Evolutionary conservation across 2,888 invertebrate genomes (phyloP), one percentile per base, ranked within the genome.

Genomic region (Parapristionchus giblindavisi): DNA sequence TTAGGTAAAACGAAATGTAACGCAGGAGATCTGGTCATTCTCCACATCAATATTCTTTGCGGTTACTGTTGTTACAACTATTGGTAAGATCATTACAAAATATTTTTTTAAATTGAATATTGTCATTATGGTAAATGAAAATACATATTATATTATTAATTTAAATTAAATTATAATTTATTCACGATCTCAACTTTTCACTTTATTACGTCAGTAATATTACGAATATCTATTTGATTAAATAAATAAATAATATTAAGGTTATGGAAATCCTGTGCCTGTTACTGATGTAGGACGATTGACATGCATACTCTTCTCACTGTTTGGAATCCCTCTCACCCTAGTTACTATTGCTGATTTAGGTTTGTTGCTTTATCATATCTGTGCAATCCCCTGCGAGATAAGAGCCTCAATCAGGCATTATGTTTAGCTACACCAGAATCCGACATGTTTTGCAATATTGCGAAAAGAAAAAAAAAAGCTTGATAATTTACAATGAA

Each of bases 41-140:
- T 84, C 87, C 8, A 88, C 87, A 34, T 85, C 88, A 27, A 84
- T 88, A n/a, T 88, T 88, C 81, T 88, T 88, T 76, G 88, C 88
- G 21, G 87, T 87, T 27, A 88, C 88, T 6, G 88, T 88, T 6
- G 85, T 87, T 29, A 87, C 87, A 2, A 87, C 87, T 2, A 87
- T 87, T 27, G 87, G 85, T 84, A 54, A 48, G 75, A 36, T 58
- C 14, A 5, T 24, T 17, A 32, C 8, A 32, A 61, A 17, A 38
- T 6, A 24, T 24, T 29, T 43, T 1, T 29, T 2, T 34, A 29
- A 61, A 21, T 17, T 32, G 29, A 60, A 14, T n/a, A n/a, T 27
- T 17, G 24, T n/a, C 61, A 71, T 81, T 76, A 75, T 82, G 85
- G 87, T 5, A 88, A 88, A 77, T 88, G 88, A 34, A 87, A 88